A percentile compares a stretch with the other conserved stretches of the same genome.
Conservation (phyloP, 2,113 vertebrate genomes). For the Poeciliopsis prolifica region DNA sequence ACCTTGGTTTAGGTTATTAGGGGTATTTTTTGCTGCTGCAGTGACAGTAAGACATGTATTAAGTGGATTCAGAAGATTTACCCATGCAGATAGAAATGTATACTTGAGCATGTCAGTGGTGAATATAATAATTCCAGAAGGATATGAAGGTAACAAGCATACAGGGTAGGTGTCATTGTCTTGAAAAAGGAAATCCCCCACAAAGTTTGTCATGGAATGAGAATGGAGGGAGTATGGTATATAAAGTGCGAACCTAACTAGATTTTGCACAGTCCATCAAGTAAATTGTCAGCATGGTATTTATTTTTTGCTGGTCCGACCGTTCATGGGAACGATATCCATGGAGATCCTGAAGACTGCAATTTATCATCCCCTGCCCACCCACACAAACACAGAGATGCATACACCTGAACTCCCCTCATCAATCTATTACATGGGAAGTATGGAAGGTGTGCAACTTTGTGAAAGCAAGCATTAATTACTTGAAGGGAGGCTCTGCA, state of each 20-base stretch:
- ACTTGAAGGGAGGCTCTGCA: constrained; percentile 10
- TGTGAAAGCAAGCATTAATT: constrained; percentile 41
- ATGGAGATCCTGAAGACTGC: constrained; percentile 22
- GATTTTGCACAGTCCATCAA: constrained; percentile 38
- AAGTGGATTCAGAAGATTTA: background rate
- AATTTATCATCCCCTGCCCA: constrained; percentile 33
- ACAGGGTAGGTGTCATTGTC: background rate
- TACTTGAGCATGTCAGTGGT: background rate
- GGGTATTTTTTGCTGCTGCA: background rate
- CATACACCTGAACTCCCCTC: background rate
- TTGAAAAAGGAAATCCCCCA: background rate
- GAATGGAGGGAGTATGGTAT: constrained; percentile 13
- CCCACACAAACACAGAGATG: constrained; percentile 4
- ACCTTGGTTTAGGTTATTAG: background rate
- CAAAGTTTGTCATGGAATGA: constrained; percentile 15
- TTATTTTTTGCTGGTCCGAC: constrained; percentile 10
- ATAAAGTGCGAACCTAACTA: constrained; percentile 2
- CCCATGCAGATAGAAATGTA: background rate
- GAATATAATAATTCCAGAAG: background rate
- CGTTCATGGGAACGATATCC: constrained; percentile 17
- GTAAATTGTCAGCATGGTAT: constrained; percentile 24
- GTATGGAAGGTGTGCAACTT: background rate
- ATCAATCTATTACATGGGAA: background rate
- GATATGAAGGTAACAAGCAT: background rate
- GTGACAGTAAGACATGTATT: background rate